phyloP scores from a whole-genome alignment of 2,113 vertebrate genomes.

The Hymenochirus boettgeri region DNA sequence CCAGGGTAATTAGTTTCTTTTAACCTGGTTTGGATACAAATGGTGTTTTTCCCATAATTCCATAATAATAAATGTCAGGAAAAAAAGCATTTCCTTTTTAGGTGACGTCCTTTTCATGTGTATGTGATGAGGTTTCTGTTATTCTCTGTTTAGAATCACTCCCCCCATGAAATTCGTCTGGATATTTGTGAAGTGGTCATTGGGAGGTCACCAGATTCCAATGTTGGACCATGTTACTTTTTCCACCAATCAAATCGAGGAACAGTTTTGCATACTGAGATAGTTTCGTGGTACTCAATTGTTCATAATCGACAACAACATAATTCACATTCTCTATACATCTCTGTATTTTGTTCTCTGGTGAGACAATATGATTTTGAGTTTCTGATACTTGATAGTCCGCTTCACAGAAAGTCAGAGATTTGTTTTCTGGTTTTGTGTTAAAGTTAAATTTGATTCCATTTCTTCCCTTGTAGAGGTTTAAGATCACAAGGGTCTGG shows the following conservation, averaged over 20 bases:
- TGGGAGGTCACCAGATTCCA: conserved; percentile 18
- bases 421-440: no score
- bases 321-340: conserved; percentile 65
- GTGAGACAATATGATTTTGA: conserved; percentile 31
- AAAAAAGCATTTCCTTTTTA: background rate
- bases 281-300: conserved; percentile 63
- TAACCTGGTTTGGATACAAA: no score
- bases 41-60: background rate
- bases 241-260: conserved; percentile 59
- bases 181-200: background rate
- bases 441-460: no score
- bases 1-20: no score
- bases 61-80: background rate
- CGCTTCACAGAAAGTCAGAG: no score
- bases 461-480: no score
- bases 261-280: conserved; percentile 69
- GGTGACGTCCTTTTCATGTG: conserved; percentile 30
- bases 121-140: conserved; percentile 31
- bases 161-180: conserved; percentile 14
- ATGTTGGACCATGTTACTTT: conserved; percentile 46
- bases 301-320: conserved; percentile 65
- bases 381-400: background rate
- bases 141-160: conserved; percentile 6
- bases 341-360: conserved; percentile 48
- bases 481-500: conserved; percentile 11